Conservation (phyloP, 2,113 vertebrate species). For the Brachyistius frenatus region DNA sequence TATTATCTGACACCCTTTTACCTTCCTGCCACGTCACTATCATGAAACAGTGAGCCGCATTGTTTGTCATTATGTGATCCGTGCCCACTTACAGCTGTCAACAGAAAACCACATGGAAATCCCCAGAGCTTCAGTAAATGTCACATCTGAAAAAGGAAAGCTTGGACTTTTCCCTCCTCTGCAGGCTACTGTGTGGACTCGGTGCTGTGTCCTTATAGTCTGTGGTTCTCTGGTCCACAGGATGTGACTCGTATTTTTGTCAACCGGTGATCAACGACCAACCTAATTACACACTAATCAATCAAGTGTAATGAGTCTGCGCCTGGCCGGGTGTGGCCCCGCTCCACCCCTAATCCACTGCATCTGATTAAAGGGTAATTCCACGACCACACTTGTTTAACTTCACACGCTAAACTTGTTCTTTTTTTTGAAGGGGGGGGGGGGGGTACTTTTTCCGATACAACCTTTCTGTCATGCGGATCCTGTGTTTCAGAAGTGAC, state of each 20-base stretch:
- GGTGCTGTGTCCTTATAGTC: constrained; percentile 44
- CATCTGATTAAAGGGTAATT: constrained; percentile 59
- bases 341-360: constrained; percentile 63
- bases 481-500: constrained; percentile 25
- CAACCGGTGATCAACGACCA: constrained; percentile 68
- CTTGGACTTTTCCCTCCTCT: constrained; percentile 21
- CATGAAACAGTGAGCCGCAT: constrained; percentile 54
- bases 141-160: constrained; percentile 53
- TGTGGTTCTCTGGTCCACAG: constrained; percentile 38
- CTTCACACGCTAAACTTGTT: constrained; percentile 58
- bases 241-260: constrained; percentile 75
- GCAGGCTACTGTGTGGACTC: constrained; percentile 47
- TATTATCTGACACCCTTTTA: constrained; percentile 36
- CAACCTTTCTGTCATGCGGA: constrained; percentile 12
- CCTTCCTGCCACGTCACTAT: constrained; percentile 36
- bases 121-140: constrained; percentile 66
- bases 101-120: constrained; percentile 72
- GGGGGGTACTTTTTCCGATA: no score
- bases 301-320: constrained; percentile 76
- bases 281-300: constrained; percentile 81
- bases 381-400: constrained; percentile 62
- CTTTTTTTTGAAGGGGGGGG: not conserved
- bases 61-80: constrained; percentile 57
- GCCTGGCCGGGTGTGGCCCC: constrained; percentile 62
- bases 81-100: constrained; percentile 64